Percentiles rank a stretch among this genome's conserved stretches.
Conservation (phyloP, 2,888 invertebrate species). For the Drosophila fungiperda region DNA sequence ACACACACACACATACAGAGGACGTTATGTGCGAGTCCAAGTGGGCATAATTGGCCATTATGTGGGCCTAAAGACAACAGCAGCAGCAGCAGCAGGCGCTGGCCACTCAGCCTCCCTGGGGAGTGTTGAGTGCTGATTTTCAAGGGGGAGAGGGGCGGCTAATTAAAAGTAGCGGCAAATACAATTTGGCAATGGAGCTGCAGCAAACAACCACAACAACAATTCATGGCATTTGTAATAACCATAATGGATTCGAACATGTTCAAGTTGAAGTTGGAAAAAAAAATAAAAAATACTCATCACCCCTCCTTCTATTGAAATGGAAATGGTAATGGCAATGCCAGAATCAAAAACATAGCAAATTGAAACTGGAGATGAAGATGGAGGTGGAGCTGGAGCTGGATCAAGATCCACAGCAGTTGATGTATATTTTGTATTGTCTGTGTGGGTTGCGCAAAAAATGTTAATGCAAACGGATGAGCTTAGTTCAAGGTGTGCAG, state of each 20-base stretch:
- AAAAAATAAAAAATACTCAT: conserved; percentile 21
- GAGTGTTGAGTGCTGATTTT: neutral
- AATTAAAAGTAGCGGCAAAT: conserved; percentile 76
- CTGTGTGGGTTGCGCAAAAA: conserved; percentile 21
- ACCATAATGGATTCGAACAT: conserved; percentile 60
- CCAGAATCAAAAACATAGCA: neutral
- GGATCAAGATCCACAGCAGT: neutral
- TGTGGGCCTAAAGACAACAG: conserved; percentile 62
- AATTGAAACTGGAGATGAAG: conserved; percentile 10
- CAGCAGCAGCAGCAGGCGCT: conserved; percentile 26
- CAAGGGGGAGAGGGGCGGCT: conserved; percentile 36
- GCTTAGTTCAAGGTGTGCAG: conserved; percentile 29
- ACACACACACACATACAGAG: neutral
- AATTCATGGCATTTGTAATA: conserved; percentile 47
- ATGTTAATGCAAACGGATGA: conserved; percentile 57
- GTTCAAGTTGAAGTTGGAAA: conserved; percentile 49
- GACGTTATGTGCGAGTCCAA: conserved; percentile 54
- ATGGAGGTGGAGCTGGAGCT: conserved; percentile 1
- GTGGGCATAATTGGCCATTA: conserved; percentile 79
- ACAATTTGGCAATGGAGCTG: conserved; percentile 60
- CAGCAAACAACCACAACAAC: conserved; percentile 2
- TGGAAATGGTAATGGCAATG: conserved; percentile 14
- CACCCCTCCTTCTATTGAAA: neutral
- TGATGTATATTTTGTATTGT: neutral
- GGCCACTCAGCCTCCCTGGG: neutral